phyloP scores from a whole-genome alignment of 2,888 invertebrate species.

The Drosophila subsilvestris region DNA sequence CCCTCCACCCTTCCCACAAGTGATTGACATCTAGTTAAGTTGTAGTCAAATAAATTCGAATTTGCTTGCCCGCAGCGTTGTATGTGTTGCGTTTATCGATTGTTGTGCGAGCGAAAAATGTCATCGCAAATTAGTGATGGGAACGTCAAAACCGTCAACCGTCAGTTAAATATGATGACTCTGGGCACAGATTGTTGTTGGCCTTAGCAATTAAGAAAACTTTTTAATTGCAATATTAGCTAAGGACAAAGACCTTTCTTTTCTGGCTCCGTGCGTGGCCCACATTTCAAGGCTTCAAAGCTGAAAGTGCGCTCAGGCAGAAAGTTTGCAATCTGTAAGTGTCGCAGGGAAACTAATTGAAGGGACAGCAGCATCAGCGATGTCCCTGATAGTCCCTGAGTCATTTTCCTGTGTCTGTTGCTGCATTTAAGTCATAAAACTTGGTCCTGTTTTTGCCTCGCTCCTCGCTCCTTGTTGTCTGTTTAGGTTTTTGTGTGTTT shows the following conservation, averaged over 20 bases:
- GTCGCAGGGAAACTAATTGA: slow-evolving; percentile 67
- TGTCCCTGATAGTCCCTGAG: slow-evolving; percentile 35
- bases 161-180: too few relatives aligned
- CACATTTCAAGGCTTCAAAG: slow-evolving; percentile 37
- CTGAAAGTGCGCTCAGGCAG: slow-evolving; percentile 47
- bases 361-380: slow-evolving; percentile 27
- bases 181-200: neutral
- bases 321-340: slow-evolving; percentile 70
- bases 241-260: slow-evolving; percentile 45
- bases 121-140: neutral
- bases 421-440: slow-evolving; percentile 48
- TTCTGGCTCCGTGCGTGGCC: neutral
- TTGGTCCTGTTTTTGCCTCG: slow-evolving; percentile 45
- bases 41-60: slow-evolving; percentile 30
- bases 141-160: too few relatives aligned
- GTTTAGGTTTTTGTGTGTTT: slow-evolving; percentile 31
- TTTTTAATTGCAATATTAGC: slow-evolving; percentile 79
- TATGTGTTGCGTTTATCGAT: neutral
- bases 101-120: neutral
- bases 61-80: slow-evolving; percentile 4
- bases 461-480: slow-evolving; percentile 29
- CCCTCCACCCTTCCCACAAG: slow-evolving; percentile 10
- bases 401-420: slow-evolving; percentile 28
- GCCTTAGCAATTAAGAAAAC: slow-evolving; percentile 68
- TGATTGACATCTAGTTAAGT: slow-evolving; percentile 51